Base-by-base conservation (phyloP, 2,888 invertebrate species). In the Deilephila porcellus region DNA sequence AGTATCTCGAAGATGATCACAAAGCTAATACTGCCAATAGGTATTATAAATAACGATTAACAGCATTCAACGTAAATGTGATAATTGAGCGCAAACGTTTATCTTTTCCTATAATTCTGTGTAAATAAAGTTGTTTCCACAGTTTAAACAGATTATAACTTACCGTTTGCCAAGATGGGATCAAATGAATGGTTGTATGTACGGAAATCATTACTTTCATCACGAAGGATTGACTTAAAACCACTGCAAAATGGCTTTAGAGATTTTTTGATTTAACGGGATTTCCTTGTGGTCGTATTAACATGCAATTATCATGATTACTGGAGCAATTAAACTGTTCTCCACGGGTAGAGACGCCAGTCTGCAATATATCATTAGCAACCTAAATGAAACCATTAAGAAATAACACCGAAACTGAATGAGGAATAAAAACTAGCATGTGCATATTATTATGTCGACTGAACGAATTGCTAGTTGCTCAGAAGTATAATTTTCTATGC, bases 121-220 rank as follows among this genome's bases (percentile, higher is more conserved):
- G 67, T 52, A 67, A 67, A 67, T 67, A 67, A 67, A 67, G 67
- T 52, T 67, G 52, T 67, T 67, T 67, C 67, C 67, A 67, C 67
- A 67, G 67, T 67, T 52, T 67, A 67, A 67, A 67, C 67, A 67
- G 45, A 52, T 67, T 67, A 52, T 67, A 67, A 67, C 52, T 52
- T 52, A 67, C 67, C 67, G 67, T 67, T 67, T 67, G 67, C 67
- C 52, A 45, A 45, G 67, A 67, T 67, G 67, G 67, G 67, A 67
- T 67, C 67, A 67, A 67, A 67, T 67, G 67, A 67, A 67, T 67
- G 67, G 67, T 67, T 67, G 67, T 52, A 52, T 67, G 67, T 67
- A 67, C 67, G 67, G 67, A 67, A 67, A 67, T 52, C 52, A 67
- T 67, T 67, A 67, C 67, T 52, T 52, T 52, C 25, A 67, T 67